A percentile compares a stretch with the other conserved stretches of the same genome.
These are phyloP conservation scores for Sclerurus mexicanus DNA, from an alignment of 2,113 vertebrate species.

Conservation along the genomic window DNA sequence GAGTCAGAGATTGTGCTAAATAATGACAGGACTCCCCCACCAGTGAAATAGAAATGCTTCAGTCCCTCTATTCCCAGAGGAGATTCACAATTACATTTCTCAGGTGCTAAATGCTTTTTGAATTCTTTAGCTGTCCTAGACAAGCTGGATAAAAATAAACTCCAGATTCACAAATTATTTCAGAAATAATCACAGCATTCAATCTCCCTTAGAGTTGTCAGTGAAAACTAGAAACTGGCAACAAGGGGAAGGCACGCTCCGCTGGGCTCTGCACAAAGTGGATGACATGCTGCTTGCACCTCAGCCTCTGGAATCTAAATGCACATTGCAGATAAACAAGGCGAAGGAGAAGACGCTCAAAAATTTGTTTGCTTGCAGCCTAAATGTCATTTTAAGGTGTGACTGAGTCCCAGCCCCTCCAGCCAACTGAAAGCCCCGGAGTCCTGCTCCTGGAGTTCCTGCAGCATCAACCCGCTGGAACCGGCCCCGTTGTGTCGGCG, in stretches of 20 bases:
- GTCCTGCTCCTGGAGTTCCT: neutral
- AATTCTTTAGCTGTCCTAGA: neutral
- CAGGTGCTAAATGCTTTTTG: neutral
- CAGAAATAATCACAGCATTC: slow-evolving; percentile 26
- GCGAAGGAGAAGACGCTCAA: neutral
- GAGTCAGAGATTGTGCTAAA: neutral
- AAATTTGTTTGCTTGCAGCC: neutral
- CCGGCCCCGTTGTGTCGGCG: neutral
- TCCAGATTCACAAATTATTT: slow-evolving; percentile 7
- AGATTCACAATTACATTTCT: neutral
- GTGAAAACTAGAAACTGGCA: neutral
- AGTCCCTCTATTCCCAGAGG: neutral
- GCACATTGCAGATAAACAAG: neutral
- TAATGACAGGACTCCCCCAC: neutral
- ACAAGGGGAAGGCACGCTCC: neutral
- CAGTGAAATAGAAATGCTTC: neutral
- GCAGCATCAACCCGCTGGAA: neutral
- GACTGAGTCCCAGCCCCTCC: neutral
- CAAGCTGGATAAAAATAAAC: slow-evolving; percentile 15
- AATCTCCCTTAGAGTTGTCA: slow-evolving; percentile 8
- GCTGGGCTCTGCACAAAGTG: neutral
- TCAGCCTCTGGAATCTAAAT: neutral
- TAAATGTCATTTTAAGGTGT: neutral
- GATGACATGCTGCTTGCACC: neutral
- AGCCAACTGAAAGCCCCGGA: neutral